Evolutionary conservation across 2,888 invertebrate species (phyloP).

Genomic region (Drosophila formosana): DNA sequence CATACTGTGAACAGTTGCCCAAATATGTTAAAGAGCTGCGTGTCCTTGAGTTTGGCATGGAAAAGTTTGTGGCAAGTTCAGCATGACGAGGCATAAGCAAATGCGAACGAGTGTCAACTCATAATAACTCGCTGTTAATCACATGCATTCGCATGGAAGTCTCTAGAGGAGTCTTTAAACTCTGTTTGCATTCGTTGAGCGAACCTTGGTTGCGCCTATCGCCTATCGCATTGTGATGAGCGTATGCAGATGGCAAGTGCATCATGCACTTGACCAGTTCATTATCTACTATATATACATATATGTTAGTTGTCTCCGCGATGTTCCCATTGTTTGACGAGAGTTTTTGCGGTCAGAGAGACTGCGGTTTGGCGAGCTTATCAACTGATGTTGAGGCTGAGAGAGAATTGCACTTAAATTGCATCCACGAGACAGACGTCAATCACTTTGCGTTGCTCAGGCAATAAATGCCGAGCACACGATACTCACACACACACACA

Average conservation of each 20-base stretch:
- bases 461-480: conserved; percentile 48
- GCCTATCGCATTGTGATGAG: background rate
- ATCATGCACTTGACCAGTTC: conserved; percentile 32
- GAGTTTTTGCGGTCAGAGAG: conserved; percentile 48
- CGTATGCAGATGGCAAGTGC: conserved; percentile 17
- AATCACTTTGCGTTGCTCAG: conserved; percentile 75
- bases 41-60: conserved; percentile 31
- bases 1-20: conserved; percentile 42
- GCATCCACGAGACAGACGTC: conserved; percentile 79
- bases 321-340: conserved; percentile 28
- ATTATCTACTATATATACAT: conserved; percentile 14
- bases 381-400: conserved; percentile 45
- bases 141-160: background rate
- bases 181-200: conserved; percentile 55
- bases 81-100: conserved; percentile 21
- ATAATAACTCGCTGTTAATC: conserved; percentile 8
- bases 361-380: conserved; percentile 38
- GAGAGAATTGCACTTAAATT: conserved; percentile 78
- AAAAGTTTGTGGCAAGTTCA: conserved; percentile 12
- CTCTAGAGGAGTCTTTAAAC: background rate
- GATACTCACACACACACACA: conserved; percentile 20
- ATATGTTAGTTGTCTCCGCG: background rate
- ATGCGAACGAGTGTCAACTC: conserved; percentile 15
- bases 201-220: conserved; percentile 36
- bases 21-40: conserved; percentile 4